Percentiles rank a stretch among this genome's conserved stretches.
Conservation (phyloP, 2,888 invertebrate species). For the Lampropteryx suffumata region DNA sequence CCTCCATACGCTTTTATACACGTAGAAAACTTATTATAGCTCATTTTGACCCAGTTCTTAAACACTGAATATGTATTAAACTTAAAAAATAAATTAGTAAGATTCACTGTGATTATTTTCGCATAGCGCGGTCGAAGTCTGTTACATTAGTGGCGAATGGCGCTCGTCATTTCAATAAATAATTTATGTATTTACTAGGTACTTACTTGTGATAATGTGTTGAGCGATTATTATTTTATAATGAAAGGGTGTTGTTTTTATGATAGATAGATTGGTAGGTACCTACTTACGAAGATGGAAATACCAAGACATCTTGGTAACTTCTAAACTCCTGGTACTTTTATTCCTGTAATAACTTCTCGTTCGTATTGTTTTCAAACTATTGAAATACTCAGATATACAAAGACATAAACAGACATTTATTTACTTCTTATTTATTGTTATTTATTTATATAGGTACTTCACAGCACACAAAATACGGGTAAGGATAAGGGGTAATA, state of each 20-base stretch:
- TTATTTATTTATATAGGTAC: too few relatives aligned
- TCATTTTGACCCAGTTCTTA: slow-evolving; percentile 57
- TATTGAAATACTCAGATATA: too few relatives aligned
- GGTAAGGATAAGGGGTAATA: too few relatives aligned
- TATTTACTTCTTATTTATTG: too few relatives aligned
- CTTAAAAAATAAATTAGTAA: too few relatives aligned
- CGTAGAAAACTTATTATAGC: slow-evolving; percentile 52
- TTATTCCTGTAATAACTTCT: too few relatives aligned
- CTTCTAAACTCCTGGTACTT: too few relatives aligned
- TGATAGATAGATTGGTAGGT: not conserved
- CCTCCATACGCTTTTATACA: slow-evolving; percentile 45
- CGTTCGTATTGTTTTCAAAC: too few relatives aligned
- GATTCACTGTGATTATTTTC: not conserved
- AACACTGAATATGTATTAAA: slow-evolving; percentile 1
- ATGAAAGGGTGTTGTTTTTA: slow-evolving; percentile 31
- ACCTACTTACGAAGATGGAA: too few relatives aligned
- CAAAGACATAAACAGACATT: too few relatives aligned
- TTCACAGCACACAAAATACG: too few relatives aligned
- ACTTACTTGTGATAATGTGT: slow-evolving; percentile 46
- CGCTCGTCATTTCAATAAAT: slow-evolving; percentile 45
- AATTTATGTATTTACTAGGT: slow-evolving; percentile 38
- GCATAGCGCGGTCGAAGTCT: slow-evolving; percentile 6
- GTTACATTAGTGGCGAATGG: slow-evolving; percentile 23
- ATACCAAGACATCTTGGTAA: too few relatives aligned
- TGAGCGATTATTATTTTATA: slow-evolving; percentile 31